Evolutionary conservation across 2,888 invertebrate species (phyloP).

Genomic region (Drosophila silvestris): DNA sequence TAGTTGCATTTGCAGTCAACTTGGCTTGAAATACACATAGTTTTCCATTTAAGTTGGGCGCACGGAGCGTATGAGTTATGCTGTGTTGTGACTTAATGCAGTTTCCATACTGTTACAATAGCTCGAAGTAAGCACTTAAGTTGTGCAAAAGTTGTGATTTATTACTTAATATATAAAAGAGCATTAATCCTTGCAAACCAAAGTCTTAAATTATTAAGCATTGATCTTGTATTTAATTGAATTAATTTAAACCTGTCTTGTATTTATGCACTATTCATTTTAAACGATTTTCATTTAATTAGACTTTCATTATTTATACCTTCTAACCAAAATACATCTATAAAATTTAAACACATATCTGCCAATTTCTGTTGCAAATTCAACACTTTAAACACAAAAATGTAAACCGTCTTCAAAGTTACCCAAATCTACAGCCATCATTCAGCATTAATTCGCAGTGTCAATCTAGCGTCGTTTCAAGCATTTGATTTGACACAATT

Average conservation of each 20-base stretch:
- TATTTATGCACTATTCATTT: neutral
- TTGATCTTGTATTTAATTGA: neutral
- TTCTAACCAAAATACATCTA: too few species aligned
- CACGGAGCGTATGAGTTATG: conserved; percentile 48
- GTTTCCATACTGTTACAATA: neutral
- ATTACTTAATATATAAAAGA: neutral
- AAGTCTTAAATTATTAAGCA: neutral
- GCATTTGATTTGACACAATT: conserved; percentile 33
- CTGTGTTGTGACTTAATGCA: conserved; percentile 29
- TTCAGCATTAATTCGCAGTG: conserved; percentile 47
- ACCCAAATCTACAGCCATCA: conserved; percentile 23
- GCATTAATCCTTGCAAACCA: neutral
- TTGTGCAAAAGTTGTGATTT: neutral
- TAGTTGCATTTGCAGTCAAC: conserved; percentile 51
- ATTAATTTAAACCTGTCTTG: neutral
- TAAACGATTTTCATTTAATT: neutral
- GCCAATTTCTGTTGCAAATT: neutral
- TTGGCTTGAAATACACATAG: conserved; percentile 14
- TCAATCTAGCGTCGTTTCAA: conserved; percentile 28
- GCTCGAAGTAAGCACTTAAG: neutral
- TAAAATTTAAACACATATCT: too few species aligned
- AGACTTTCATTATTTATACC: neutral
- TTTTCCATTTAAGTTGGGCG: neutral
- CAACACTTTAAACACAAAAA: conserved; percentile 8
- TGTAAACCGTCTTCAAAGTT: conserved; percentile 10